Evolutionary conservation across 2,888 invertebrate genomes (phyloP), one percentile per base, ranked within the genome.

Genomic region (Incurvaria masculella): DNA sequence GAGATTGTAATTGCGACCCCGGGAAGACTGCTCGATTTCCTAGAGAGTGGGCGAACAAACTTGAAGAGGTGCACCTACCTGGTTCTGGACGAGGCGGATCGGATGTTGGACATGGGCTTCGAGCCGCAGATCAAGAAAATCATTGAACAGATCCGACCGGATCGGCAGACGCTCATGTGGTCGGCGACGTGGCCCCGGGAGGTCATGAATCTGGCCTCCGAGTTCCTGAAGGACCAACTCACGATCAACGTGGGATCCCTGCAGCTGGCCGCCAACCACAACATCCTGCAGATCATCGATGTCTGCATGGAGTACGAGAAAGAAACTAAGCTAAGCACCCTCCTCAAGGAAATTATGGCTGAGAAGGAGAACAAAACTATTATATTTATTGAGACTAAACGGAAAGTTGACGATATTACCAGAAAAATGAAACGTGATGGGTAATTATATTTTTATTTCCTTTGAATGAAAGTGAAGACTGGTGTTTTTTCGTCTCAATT

Each of bases 81-180:
- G 54, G 94, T 94, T 16, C 72, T 95, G 53, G 95, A 95, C 71
- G 95, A 97, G 72, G 97, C 97, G 54, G 97, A 98, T 66, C 82
- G 97, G 62, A 97, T 97, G 97, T 81, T 98, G 60, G 97, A 97
- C 66, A 98, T 98, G 97, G 97, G 97, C 45, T 97, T 97, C 70
- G 97, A 97, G 68, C 94, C 94, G 1, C 94, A 94, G 71, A 94
- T 94, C 54, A 81, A 92, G 53, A 93, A 92, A 72, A 92, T 94
- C 50, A 87, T 94, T 59, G 91, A 93, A 66, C 93, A 93, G 71
- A 89, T 92, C 55, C 76, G 91, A 62, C 94, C 93, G 11, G 94
- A 94, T 63, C 74, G 95, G 53, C 96, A 97, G 72, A 94, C 94
- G 1, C 80, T 96, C 27, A 97, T 97, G 96, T 97, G 95, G 92